Base-by-base conservation (phyloP, 2,113 vertebrate genomes). In the Murina feae region DNA sequence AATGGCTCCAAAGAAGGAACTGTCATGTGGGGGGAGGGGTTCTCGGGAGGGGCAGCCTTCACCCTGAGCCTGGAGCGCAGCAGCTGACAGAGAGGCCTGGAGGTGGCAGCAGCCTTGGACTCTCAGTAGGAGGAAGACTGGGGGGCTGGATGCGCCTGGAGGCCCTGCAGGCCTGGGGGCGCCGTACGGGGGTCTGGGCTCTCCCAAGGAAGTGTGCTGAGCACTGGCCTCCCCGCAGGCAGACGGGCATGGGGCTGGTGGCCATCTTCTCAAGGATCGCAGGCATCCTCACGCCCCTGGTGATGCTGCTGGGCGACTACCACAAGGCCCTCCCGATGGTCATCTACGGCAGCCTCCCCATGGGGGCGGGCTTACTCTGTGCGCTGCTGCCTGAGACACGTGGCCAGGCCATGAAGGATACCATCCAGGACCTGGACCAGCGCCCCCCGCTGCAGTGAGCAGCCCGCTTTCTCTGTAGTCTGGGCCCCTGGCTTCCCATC, bases 301-400 rank as follows among this genome's bases (percentile, higher is more conserved):
- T 99, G 90, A 89, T 92, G 39, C 98, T 99, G 37, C 96, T 99
- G 96, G 96, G 35, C 0, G 90, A 98, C 35, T 98, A 98, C 96
- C 98, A 99, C 65, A 0, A 8, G 0, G 78, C 97, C 66, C 94
- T 99, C 86, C 98, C 99, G 4, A 98, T 99, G 98, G 7, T 98
- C 44, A 94, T 99, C 85, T 99, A 98, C 0, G 99, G 99, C 28
- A 97, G 96, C 35, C 3, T 97, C 28, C 98, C 99, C 0, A 63
- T 98, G 1, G 0, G 92, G 18, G 98, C 89, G 0, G 98, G 98
- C 1, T 76, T 96, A 2, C 89, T 98, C 13, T 98, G 98, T 28
- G 14, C 98, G 25, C 93, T 99, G 17, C 98, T 99, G 72, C 99
- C 99, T 0, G 99, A 99, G 97, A 99, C 99, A 0, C 37, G 78